These are phyloP conservation scores for Dione juno DNA, from an alignment of 2,888 invertebrate genomes.

Conservation along the genomic window DNA sequence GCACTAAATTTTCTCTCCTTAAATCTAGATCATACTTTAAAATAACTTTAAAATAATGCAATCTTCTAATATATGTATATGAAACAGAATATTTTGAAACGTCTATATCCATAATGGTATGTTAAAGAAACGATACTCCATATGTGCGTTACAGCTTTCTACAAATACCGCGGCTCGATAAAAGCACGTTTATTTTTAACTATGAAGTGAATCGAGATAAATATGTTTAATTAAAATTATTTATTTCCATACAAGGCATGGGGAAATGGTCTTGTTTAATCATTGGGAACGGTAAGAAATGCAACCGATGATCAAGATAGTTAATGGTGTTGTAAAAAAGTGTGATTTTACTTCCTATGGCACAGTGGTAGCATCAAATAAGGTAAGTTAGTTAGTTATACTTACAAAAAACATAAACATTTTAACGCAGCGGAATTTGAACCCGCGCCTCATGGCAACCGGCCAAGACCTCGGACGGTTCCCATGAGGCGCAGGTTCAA, in stretches of 20 bases:
- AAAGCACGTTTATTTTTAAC: slow-evolving; percentile 40
- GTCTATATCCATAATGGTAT: slow-evolving; percentile 23
- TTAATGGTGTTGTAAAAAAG: not conserved
- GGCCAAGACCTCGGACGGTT: no score
- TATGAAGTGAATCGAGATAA: slow-evolving; percentile 26
- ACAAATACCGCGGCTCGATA: slow-evolving; percentile 41
- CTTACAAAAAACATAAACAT: no score
- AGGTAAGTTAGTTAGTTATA: no score
- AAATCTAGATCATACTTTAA: no score
- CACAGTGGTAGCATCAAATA: not conserved
- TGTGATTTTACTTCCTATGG: not conserved
- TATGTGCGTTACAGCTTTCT: slow-evolving; percentile 41
- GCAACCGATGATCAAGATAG: not conserved
- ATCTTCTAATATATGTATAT: not conserved
- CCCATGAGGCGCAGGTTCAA: no score
- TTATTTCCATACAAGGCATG: slow-evolving; percentile 28
- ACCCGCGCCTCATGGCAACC: no score
- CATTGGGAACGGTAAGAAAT: not conserved
- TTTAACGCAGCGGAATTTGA: no score
- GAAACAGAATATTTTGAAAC: slow-evolving; percentile 38
- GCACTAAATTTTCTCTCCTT: no score
- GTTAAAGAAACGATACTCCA: slow-evolving; percentile 33
- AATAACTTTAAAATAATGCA: no score
- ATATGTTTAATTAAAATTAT: slow-evolving; percentile 40
- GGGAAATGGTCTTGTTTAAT: slow-evolving; percentile 22